A percentile compares a stretch with the other conserved stretches of the same genome.
phyloP scores from a whole-genome alignment of 2,113 vertebrate species.

The Planiliza haematocheilus region DNA sequence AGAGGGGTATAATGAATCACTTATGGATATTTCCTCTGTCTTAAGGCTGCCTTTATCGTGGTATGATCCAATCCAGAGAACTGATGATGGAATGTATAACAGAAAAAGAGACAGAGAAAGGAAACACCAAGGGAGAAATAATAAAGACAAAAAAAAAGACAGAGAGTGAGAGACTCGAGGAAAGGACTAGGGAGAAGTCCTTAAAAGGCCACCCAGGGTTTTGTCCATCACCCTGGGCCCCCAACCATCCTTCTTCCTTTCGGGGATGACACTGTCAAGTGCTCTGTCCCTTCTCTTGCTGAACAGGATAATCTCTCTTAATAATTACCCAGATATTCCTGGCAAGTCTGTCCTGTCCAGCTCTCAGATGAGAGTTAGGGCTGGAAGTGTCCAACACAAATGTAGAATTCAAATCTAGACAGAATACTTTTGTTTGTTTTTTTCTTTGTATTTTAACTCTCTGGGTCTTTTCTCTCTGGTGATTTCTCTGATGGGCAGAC shows the following conservation, averaged over 20 bases:
- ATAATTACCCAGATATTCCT: slow-evolving; percentile 83
- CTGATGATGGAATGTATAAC: slow-evolving; percentile 56
- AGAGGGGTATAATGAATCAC: slow-evolving; percentile 78
- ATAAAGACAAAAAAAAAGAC: slow-evolving; percentile 63
- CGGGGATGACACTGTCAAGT: slow-evolving; percentile 81
- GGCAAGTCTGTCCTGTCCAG: slow-evolving; percentile 64
- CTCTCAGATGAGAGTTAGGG: slow-evolving; percentile 55
- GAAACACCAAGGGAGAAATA: slow-evolving; percentile 60
- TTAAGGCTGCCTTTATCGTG: slow-evolving; percentile 62
- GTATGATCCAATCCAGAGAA: slow-evolving; percentile 57
- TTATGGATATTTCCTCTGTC: slow-evolving; percentile 74
- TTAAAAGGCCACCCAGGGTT: slow-evolving; percentile 76
- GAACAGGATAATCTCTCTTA: slow-evolving; percentile 81
- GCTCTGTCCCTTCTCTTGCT: slow-evolving; percentile 74
- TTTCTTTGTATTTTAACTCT: slow-evolving; percentile 59
- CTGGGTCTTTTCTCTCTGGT: slow-evolving; percentile 57
- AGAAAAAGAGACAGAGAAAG: slow-evolving; percentile 46
- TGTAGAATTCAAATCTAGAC: slow-evolving; percentile 53
- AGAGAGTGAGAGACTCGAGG: slow-evolving; percentile 47
- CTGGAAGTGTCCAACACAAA: slow-evolving; percentile 61
- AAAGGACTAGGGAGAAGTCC: slow-evolving; percentile 60
- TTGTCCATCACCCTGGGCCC: slow-evolving; percentile 73
- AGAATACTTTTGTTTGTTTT: slow-evolving; percentile 45
- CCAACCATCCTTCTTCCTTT: slow-evolving; percentile 80
- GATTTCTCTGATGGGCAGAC: slow-evolving; percentile 73